Base-by-base conservation (phyloP, 1,140 invertebrate species). In the Antheraea mylitta region DNA sequence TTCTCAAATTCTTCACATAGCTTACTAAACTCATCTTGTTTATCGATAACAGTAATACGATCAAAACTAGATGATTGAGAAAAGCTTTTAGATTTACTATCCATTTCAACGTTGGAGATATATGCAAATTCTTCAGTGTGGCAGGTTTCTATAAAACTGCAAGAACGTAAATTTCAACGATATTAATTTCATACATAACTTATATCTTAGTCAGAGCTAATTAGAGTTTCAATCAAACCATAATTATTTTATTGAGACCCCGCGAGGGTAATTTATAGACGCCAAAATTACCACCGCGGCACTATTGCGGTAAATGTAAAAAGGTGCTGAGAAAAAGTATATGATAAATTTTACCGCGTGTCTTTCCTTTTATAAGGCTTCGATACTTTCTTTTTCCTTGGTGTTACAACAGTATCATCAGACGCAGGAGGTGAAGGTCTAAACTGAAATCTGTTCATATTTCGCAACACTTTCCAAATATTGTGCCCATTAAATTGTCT, bases 21-120 rank as follows among this genome's bases (percentile, higher is more conserved):
- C 16, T 45, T 67, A 63, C 22, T 30, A 30, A 79, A 73, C 11
- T 85, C 78, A 63, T 81, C 74, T 66, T 84, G 68, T 68, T 82
- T 89, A 64, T 84, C 79, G 61, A 91, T 87, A 16, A 91, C 86
- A 0, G 87, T 91, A 19, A 91, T 66, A n/a, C 83, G 79, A 80
- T 87, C 87, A 53, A 77, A 73, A 74, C 87, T 89, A 7, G 87
- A 84, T 19, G 80, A 80, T 36, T 75, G 81, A 7, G 89, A 87
- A 73, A 73, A 77, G 66, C 69, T 80, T 22, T 70, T 76, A 42
- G 77, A 74, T 66, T 76, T 78, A 36, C 71, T 77, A 58, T 86
- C 77, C 48, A 86, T 36, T 62, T 82, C 77, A 67, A 69, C 82
- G 71, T 78, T 83, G 10, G 86, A 84, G 66, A 87, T 84, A 63